Evolutionary conservation across 2,888 invertebrate genomes (phyloP).

Genomic region (Plebejus melissa): DNA sequence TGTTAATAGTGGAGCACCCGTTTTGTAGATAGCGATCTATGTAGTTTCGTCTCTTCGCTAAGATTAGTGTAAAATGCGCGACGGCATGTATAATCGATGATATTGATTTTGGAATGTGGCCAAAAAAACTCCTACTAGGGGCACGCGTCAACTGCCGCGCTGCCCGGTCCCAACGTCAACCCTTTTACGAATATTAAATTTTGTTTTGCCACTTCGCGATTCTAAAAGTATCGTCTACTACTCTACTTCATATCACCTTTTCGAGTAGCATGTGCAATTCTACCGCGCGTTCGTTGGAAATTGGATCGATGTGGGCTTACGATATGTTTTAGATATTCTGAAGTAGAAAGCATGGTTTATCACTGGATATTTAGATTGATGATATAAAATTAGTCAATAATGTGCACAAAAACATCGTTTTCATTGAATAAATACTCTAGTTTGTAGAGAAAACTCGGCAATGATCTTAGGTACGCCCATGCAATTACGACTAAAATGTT

Average conservation of each 20-base stretch:
- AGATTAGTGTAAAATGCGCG: conserved; percentile 74
- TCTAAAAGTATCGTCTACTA: conserved; percentile 65
- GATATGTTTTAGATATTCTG: background rate
- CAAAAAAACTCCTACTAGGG: conserved; percentile 74
- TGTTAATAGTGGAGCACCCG: conserved; percentile 8
- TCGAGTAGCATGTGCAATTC: conserved; percentile 39
- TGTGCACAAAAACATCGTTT: background rate
- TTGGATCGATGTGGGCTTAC: background rate
- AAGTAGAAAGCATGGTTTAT: background rate
- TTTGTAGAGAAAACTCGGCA: background rate
- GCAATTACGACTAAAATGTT: background rate
- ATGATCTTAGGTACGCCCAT: background rate
- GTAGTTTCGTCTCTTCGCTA: conserved; percentile 51
- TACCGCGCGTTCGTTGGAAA: background rate
- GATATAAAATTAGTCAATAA: background rate
- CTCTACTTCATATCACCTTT: conserved; percentile 62
- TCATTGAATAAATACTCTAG: background rate
- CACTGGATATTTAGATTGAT: background rate
- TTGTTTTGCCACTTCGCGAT: conserved; percentile 78
- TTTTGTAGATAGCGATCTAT: conserved; percentile 22
- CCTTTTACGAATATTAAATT: conserved; percentile 80
- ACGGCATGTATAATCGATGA: conserved; percentile 71
- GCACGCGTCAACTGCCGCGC: conserved; percentile 76
- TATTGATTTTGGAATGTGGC: conserved; percentile 77
- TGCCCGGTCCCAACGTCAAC: conserved; percentile 73